Percentiles rank a stretch among this genome's conserved stretches.
phyloP scores from a whole-genome alignment of 2,888 invertebrate genomes.

The Heliconius ethilla region DNA sequence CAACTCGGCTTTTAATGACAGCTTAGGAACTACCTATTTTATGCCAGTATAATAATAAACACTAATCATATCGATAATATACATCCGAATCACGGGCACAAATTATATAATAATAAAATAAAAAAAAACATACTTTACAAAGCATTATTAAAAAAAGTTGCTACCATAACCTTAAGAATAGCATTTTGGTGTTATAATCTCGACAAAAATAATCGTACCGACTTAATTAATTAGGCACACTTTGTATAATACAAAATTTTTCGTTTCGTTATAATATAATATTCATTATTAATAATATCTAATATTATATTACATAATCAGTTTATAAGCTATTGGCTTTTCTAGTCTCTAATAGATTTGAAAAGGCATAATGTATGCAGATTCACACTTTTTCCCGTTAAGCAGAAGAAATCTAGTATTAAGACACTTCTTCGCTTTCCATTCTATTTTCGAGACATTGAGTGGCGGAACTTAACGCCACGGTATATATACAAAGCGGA shows the following conservation, averaged over 20 bases:
- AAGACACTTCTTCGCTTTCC: too few species aligned
- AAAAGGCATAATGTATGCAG: conserved; percentile 16
- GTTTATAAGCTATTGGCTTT: conserved; percentile 1
- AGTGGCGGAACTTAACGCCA: not conserved
- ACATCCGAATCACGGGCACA: conserved; percentile 24
- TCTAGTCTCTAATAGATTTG: not conserved
- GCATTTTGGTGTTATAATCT: conserved; percentile 77
- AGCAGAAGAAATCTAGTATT: too few species aligned
- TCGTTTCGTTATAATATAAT: conserved; percentile 8
- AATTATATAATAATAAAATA: conserved; percentile 25
- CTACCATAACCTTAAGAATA: conserved; percentile 52
- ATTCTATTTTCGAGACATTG: not conserved
- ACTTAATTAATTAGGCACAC: conserved; percentile 53
- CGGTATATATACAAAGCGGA: not conserved
- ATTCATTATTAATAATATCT: conserved; percentile 9
- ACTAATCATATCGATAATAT: conserved; percentile 25
- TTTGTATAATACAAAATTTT: conserved; percentile 37
- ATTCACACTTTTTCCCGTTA: not conserved
- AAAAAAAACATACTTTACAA: conserved; percentile 32
- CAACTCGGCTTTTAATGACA: conserved; percentile 33
- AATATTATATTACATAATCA: conserved; percentile 2
- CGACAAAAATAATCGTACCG: conserved; percentile 53
- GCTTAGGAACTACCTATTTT: conserved; percentile 39
- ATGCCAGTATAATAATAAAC: conserved; percentile 23
- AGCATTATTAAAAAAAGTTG: conserved; percentile 30